Conservation (phyloP, 2,113 vertebrate species). For the Saccopteryx bilineata region DNA sequence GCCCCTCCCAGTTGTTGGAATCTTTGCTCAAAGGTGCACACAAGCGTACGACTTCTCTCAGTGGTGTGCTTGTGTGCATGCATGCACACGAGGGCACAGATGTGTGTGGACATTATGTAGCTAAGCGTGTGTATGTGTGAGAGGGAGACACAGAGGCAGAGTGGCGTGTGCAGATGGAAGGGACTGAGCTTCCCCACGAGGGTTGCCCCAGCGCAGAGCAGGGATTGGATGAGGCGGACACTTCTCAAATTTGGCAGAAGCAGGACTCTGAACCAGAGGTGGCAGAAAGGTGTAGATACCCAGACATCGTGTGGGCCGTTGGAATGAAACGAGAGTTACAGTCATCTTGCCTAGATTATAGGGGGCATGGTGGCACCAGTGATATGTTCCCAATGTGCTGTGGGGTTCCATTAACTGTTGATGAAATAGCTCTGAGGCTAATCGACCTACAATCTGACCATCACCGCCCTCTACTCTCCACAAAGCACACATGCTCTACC, state of each 20-base stretch:
- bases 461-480: neutral
- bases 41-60: neutral
- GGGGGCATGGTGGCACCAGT: rapidly evolving
- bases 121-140: neutral
- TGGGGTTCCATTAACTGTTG: neutral
- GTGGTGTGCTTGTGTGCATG: neutral
- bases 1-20: neutral
- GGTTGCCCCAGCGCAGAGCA: rapidly evolving
- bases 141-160: neutral
- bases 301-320: neutral
- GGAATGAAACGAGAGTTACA: neutral
- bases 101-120: neutral
- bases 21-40: neutral
- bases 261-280: neutral
- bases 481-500: neutral
- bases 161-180: neutral
- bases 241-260: neutral
- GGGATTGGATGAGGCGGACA: neutral
- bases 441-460: neutral
- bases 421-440: neutral
- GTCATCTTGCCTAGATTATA: neutral
- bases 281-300: rapidly evolving
- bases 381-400: neutral
- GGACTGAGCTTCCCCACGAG: neutral
- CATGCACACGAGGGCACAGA: neutral